A percentile compares a stretch with the other conserved stretches of the same genome.
Evolutionary conservation across 2,797 vertebrate species (phyloP).

Genomic region (Melanogrammus aeglefinus): DNA sequence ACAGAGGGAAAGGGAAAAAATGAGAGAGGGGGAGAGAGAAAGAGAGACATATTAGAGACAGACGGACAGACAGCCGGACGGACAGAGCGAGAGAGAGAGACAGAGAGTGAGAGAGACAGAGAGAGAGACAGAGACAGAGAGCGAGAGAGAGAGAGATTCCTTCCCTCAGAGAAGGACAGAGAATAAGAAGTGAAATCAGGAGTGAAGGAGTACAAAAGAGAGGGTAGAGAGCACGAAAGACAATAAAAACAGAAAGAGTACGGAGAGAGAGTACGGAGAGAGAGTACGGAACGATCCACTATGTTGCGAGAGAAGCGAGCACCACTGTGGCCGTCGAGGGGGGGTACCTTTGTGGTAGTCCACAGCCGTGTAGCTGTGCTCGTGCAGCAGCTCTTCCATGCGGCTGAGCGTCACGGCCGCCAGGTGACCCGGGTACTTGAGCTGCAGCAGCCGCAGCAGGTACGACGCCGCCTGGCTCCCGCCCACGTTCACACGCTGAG

Average conservation of each 20-base stretch:
- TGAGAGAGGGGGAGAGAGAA: background rate
- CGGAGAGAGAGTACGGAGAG: too few relatives aligned
- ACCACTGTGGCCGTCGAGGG: background rate
- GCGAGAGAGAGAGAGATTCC: background rate
- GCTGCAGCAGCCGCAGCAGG: conserved; percentile 92
- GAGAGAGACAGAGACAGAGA: background rate
- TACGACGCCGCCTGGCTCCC: conserved; percentile 88
- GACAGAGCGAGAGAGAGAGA: too few relatives aligned
- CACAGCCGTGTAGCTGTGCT: conserved; percentile 87
- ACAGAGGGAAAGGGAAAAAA: background rate
- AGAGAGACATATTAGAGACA: too few relatives aligned
- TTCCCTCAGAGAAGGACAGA: too few relatives aligned
- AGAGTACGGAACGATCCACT: background rate
- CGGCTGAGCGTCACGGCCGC: conserved; percentile 89
- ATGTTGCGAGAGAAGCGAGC: background rate
- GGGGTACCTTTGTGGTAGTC: conserved; percentile 86
- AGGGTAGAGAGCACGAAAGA: background rate
- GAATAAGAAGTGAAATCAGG: background rate
- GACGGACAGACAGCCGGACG: too few relatives aligned
- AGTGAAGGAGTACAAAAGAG: background rate
- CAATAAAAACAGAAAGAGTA: background rate
- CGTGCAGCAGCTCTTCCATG: conserved; percentile 95
- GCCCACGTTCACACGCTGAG: conserved; percentile 93
- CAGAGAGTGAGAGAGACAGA: too few relatives aligned
- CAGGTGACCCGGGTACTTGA: conserved; percentile 93